Percentiles rank a stretch among this genome's conserved stretches.
Conservation (phyloP, 2,797 vertebrate species). For the Mycteria americana region DNA sequence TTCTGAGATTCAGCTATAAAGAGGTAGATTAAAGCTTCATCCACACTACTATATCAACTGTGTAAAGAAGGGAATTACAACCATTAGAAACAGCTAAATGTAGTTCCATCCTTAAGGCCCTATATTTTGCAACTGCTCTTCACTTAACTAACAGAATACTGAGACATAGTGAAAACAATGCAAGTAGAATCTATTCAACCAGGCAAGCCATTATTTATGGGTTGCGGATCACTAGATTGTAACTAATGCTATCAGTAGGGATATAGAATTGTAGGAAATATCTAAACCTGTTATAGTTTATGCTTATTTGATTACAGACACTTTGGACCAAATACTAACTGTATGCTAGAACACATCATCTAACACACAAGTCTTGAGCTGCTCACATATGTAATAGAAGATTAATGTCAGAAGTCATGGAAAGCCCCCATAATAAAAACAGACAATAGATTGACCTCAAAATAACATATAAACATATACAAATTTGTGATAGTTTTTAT, state of each 20-base stretch:
- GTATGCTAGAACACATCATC: not conserved
- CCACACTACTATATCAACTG: not conserved
- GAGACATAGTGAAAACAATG: not conserved
- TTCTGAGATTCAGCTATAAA: not conserved
- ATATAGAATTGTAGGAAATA: not conserved
- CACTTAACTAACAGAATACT: not conserved
- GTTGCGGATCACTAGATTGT: not conserved
- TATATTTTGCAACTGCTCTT: not conserved
- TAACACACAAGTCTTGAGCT: not conserved
- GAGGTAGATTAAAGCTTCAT: not conserved
- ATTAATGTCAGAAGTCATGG: not conserved
- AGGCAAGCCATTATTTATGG: not conserved
- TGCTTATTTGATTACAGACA: not conserved
- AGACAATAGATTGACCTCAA: not conserved
- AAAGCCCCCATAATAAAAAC: not conserved
- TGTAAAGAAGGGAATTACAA: not conserved
- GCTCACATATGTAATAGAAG: not conserved
- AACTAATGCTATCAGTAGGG: not conserved
- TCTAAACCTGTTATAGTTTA: not conserved
- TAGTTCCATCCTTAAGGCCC: not conserved
- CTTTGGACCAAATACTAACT: not conserved
- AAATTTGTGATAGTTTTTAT: not conserved
- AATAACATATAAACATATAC: not conserved
- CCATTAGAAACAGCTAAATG: not conserved
- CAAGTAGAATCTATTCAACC: not conserved